Conservation (phyloP, 2,797 vertebrate genomes). For the Enteromius viviparus region DNA sequence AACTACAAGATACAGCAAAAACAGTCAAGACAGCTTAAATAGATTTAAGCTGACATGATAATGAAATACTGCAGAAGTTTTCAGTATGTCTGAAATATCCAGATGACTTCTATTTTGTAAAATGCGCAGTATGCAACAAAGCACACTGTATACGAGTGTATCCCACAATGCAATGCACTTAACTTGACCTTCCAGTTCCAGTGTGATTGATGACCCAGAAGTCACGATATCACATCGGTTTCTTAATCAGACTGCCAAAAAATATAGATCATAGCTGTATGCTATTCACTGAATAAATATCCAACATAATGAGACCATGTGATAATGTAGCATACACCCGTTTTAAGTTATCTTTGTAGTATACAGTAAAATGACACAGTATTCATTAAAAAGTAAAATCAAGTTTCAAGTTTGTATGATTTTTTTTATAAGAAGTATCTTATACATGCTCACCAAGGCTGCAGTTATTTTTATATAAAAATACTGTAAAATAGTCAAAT, state of each 20-base stretch:
- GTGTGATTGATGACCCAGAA: neutral
- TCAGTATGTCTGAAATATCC: neutral
- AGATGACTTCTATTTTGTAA: neutral
- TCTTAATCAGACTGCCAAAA: neutral
- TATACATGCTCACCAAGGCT: neutral
- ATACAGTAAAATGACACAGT: neutral
- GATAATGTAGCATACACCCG: neutral
- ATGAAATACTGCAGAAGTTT: neutral
- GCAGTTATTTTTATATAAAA: neutral
- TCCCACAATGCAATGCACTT: neutral
- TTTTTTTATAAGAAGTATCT: too few species aligned
- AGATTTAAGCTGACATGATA: neutral
- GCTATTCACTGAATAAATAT: slow-evolving; percentile 2
- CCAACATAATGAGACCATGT: neutral
- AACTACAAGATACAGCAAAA: slow-evolving; percentile 71
- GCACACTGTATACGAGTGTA: neutral
- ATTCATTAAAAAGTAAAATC: neutral
- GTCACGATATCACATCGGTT: neutral
- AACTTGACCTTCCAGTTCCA: neutral
- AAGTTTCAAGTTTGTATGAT: neutral
- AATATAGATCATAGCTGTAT: neutral
- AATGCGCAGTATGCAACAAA: neutral
- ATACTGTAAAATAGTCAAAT: neutral
- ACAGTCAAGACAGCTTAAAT: neutral
- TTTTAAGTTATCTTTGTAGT: neutral